Evolutionary conservation across 2,113 vertebrate species (phyloP), one percentile per base, ranked within the genome.

Genomic region (Motacilla tschutschensis): DNA sequence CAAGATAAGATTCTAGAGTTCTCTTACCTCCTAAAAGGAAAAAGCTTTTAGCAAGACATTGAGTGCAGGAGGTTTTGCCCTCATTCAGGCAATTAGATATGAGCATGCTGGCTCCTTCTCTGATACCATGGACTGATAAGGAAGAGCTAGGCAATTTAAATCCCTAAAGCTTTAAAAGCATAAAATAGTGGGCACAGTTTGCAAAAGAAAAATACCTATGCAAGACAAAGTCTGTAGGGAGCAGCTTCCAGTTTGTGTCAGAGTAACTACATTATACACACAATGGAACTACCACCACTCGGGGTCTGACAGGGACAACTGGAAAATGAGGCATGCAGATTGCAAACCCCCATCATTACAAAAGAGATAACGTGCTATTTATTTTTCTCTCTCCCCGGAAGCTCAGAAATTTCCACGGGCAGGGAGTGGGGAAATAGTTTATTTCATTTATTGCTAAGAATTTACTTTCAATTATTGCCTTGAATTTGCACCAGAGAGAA

Each of bases 31-130:
- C 80, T 79, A 57, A 88, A 90, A 90, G 71, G 48, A 83, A 92
- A 91, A 93, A 77, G 78, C 90, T 93, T 86, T 94, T 89, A 91
- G 71, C 55, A 76, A 51, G 63, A 79, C 18, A 66, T 10, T 48
- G 72, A 53, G 69, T 3, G 1, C 80, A 92, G 66, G 20, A 47
- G 43, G 46, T 33, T 92, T 81, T 75, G 31, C 67, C 74, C 83
- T 83, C 71, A 70, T 51, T 85, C 31, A 84, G 70, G 59, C 74
- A 86, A 88, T 86, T 90, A 86, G 43, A 21, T 41, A 35, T 0
- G 29, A 90, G 36, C 64, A 55, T 31, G 13, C 71, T 86, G 90
- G 71, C 83, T 92, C 55, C 66, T 51, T 58, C 74, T 91, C 79
- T 83, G 80, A 47, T 65, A 63, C 14, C 72, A 44, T 3, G 22